Percentiles rank a stretch among this genome's conserved stretches.
Evolutionary conservation across 2,888 invertebrate genomes (phyloP).

Genomic region (Anoncus sp.): DNA sequence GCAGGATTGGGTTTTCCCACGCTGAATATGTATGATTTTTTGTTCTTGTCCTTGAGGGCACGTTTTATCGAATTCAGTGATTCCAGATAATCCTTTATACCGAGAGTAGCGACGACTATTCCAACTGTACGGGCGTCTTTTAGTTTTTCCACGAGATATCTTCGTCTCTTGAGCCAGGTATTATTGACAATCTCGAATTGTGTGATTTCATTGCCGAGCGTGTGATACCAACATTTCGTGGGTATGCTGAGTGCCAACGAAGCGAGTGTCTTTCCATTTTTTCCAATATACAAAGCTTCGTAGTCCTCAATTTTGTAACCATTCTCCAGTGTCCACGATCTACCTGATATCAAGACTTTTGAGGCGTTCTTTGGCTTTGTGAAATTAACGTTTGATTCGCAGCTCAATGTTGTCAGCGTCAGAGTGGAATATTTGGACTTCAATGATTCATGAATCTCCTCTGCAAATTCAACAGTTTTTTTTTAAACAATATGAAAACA

Average conservation of each 20-base stretch:
- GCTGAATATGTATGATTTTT: constrained; percentile 95
- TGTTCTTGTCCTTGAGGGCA: constrained; percentile 90
- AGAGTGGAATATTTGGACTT: constrained; percentile 69
- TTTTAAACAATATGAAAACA: not conserved
- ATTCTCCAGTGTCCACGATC: constrained; percentile 74
- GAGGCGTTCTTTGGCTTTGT: constrained; percentile 61
- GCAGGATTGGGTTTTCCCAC: constrained; percentile 98
- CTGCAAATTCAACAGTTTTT: constrained; percentile 63
- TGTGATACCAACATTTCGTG: constrained; percentile 86
- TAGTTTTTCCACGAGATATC: constrained; percentile 94
- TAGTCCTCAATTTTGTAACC: constrained; percentile 83
- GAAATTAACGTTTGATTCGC: constrained; percentile 73
- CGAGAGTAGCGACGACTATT: constrained; percentile 95
- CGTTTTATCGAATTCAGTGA: constrained; percentile 88
- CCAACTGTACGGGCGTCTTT: constrained; percentile 95
- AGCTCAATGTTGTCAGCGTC: constrained; percentile 71
- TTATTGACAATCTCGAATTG: constrained; percentile 83
- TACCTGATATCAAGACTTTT: constrained; percentile 72
- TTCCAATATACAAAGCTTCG: constrained; percentile 88
- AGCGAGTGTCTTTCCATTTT: constrained; percentile 87
- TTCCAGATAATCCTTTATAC: constrained; percentile 91
- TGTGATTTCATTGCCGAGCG: constrained; percentile 80
- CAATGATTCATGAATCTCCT: constrained; percentile 68
- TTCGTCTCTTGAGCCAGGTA: constrained; percentile 90
- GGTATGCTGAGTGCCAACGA: constrained; percentile 85